Conservation (phyloP, 2,888 invertebrate species). For the Drosophila dives region DNA sequence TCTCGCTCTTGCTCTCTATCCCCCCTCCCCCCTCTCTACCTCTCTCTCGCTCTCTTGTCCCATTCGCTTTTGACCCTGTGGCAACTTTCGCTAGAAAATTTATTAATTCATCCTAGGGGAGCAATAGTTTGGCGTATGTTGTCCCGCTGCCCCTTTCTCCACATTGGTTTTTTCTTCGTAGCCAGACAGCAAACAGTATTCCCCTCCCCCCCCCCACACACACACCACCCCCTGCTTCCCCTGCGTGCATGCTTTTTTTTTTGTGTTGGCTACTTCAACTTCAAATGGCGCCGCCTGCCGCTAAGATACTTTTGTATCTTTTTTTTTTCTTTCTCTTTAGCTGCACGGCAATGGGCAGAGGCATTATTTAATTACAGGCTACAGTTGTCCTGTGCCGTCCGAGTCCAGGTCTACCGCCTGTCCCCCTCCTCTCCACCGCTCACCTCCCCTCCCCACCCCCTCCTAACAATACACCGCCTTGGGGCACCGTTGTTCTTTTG, state of each 20-base stretch:
- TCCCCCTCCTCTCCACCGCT: background rate
- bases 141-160: background rate
- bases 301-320: slow-evolving; percentile 70
- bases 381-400: slow-evolving; percentile 64
- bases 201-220: background rate
- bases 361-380: slow-evolving; percentile 77
- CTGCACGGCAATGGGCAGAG: slow-evolving; percentile 28
- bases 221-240: background rate
- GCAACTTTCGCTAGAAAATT: slow-evolving; percentile 72
- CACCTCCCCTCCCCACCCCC: background rate
- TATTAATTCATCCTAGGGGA: slow-evolving; percentile 79
- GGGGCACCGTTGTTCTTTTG: slow-evolving; percentile 19
- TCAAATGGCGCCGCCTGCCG: slow-evolving; percentile 71
- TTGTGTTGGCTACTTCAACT: slow-evolving; percentile 60
- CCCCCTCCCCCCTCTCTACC: background rate
- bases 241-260: slow-evolving; percentile 7
- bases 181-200: slow-evolving; percentile 67
- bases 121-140: slow-evolving; percentile 72
- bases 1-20: background rate
- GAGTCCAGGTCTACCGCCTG: slow-evolving; percentile 14
- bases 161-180: slow-evolving; percentile 10
- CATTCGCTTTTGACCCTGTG: slow-evolving; percentile 26
- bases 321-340: slow-evolving; percentile 31
- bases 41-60: background rate
- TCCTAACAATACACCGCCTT: slow-evolving; percentile 19